Evolutionary conservation across 2,797 vertebrate genomes (phyloP).

Genomic region (Siniperca obscura): DNA sequence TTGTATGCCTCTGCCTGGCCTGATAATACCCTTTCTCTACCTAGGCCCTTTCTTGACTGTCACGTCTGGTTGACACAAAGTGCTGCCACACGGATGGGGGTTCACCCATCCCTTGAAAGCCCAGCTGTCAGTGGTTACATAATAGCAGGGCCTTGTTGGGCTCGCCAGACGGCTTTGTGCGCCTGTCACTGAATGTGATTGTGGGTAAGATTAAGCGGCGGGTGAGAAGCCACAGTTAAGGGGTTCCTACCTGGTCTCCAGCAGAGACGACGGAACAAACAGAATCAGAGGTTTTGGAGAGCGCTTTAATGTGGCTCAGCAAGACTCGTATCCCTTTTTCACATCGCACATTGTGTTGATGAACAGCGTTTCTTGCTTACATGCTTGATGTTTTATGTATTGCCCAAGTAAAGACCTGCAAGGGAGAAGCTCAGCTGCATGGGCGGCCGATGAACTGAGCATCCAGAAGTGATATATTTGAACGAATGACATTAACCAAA

Average conservation of each 20-base stretch:
- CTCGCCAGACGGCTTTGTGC: constrained; percentile 83
- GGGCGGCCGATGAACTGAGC: constrained; percentile 44
- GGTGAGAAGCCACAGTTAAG: constrained; percentile 81
- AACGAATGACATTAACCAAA: constrained; percentile 44
- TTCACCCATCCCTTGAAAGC: constrained; percentile 82
- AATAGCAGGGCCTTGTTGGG: constrained; percentile 86
- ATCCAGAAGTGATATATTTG: constrained; percentile 35
- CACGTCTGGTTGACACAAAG: constrained; percentile 84
- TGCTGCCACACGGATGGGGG: constrained; percentile 83
- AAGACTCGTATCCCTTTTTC: constrained; percentile 61
- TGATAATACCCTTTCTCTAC: constrained; percentile 73
- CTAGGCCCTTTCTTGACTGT: constrained; percentile 76
- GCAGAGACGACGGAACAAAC: constrained; percentile 77
- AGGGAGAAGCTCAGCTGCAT: constrained; percentile 45
- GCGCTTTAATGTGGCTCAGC: constrained; percentile 67
- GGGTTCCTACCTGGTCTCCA: constrained; percentile 85
- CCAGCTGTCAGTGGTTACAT: constrained; percentile 89
- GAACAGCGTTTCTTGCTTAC: constrained; percentile 57
- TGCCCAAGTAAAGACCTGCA: constrained; percentile 66
- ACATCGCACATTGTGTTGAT: constrained; percentile 64
- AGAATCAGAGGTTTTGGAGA: constrained; percentile 67
- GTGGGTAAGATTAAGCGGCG: constrained; percentile 85
- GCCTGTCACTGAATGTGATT: constrained; percentile 85
- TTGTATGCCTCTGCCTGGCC: constrained; percentile 57
- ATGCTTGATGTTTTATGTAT: constrained; percentile 68